Evolutionary conservation across 2,888 invertebrate species (phyloP), one percentile per base, ranked within the genome.

Genomic region (Cataglyphis cursor): DNA sequence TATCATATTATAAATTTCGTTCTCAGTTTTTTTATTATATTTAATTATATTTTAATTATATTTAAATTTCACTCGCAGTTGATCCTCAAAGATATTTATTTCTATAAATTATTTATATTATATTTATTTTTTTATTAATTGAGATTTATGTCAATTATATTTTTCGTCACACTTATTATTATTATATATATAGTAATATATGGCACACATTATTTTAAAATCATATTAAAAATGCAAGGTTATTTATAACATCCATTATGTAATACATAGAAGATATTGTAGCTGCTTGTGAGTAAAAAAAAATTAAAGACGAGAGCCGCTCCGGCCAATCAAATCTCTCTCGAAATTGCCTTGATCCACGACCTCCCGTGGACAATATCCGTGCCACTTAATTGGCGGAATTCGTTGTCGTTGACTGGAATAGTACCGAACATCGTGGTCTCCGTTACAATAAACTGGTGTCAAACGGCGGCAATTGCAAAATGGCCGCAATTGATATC

Each of bases 381-480:
- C 66, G 61, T 66, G 64, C 51, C 18, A 80, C 21, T 38, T 64
- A 83, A 84, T 85, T 78, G 83, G 35, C 57, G 82, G 81, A 62
- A 86, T 73, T 61, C 78, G n/a, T 78, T 18, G 76, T 59, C 83
- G 75, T 83, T 81, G 59, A 64, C 73, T 81, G 80, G 31, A 89
- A 84, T 66, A 72, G 75, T 65, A 73, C 66, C 51, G n/a, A 38
- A 48, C 12, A 72, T 72, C 41, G 24, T 44, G 48, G 44, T 75
- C 38, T 70, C 76, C 21, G 44, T 74, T 31, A 12, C 31, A 66
- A 91, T 90, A 87, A 91, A 93, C 85, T 89, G 75, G 82, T 89
- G 91, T 93, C 91, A 93, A 93, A 87, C 85, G 89, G 84, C 87
- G 88, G 80, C 89, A 92, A 92, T 92, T 88, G 89, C 87, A 86